These are phyloP conservation scores for Melieria crassipennis DNA, from an alignment of 2,888 invertebrate genomes.

Conservation along the genomic window DNA sequence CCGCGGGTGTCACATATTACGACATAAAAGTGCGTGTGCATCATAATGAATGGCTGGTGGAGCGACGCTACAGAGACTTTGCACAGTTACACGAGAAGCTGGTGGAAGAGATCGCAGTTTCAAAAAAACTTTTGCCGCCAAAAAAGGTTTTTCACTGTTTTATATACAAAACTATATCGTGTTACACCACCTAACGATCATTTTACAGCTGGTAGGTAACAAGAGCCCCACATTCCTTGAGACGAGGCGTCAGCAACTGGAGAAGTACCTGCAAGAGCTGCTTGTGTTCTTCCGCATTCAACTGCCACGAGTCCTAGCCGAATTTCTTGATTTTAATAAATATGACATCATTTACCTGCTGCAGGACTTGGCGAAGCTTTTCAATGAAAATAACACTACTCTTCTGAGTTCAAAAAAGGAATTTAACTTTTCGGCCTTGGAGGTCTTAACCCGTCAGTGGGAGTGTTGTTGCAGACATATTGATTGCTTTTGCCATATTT, in stretches of 20 bases:
- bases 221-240: conserved; percentile 89
- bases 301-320: conserved; percentile 82
- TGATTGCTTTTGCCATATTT: not conserved
- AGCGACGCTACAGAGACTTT: conserved; percentile 88
- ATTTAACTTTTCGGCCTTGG: conserved; percentile 80
- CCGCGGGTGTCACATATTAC: conserved; percentile 77
- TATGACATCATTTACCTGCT: conserved; percentile 88
- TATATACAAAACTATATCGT: not conserved
- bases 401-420: conserved; percentile 70
- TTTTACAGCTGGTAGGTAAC: conserved; percentile 77
- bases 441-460: conserved; percentile 68
- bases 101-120: conserved; percentile 80
- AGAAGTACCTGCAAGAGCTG: conserved; percentile 82
- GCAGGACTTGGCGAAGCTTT: conserved; percentile 81
- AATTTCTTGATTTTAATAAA: conserved; percentile 87
- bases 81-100: conserved; percentile 85
- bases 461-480: not conserved
- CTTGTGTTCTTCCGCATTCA: conserved; percentile 79
- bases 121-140: conserved; percentile 88
- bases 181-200: not conserved
- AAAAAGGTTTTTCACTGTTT: conserved; percentile 72
- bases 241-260: conserved; percentile 80
- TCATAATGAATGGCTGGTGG: conserved; percentile 83
- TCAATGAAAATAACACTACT: conserved; percentile 80
- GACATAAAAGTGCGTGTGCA: conserved; percentile 74